These are phyloP conservation scores for Harpagifer antarcticus DNA, from an alignment of 2,797 vertebrate species.

Conservation along the genomic window DNA sequence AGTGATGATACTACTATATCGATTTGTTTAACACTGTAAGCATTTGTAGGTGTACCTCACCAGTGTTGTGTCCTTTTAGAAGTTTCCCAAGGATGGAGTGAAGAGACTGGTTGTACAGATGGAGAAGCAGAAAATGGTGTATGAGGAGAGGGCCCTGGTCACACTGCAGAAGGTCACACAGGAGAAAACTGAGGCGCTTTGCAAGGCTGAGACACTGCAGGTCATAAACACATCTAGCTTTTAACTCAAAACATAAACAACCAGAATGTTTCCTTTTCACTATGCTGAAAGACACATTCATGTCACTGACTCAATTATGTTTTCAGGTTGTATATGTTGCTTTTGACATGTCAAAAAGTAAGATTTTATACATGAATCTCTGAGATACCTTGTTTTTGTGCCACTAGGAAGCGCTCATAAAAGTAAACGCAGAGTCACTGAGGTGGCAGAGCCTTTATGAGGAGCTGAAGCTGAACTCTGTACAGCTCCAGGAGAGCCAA, in stretches of 20 bases:
- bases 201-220: constrained; percentile 87
- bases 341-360: neutral
- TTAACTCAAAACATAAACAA: neutral
- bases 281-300: neutral
- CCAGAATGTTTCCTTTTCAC: neutral
- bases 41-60: constrained; percentile 12
- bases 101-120: constrained; percentile 90
- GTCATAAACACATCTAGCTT: constrained; percentile 69
- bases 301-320: neutral
- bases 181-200: constrained; percentile 88
- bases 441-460: constrained; percentile 87
- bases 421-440: constrained; percentile 80
- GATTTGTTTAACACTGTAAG: constrained; percentile 11
- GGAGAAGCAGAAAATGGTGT: constrained; percentile 92
- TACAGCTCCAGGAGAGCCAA: constrained; percentile 79
- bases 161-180: constrained; percentile 90
- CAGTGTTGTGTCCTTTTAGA: constrained; percentile 61
- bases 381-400: neutral
- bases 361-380: neutral
- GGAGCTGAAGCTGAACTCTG: constrained; percentile 81
- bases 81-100: constrained; percentile 86
- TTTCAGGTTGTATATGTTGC: neutral
- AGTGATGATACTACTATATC: neutral
- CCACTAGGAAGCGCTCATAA: constrained; percentile 85
- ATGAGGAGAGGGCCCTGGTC: constrained; percentile 90